Evolutionary conservation across 1,140 invertebrate species (phyloP).

Genomic region (Asobara japonica): DNA sequence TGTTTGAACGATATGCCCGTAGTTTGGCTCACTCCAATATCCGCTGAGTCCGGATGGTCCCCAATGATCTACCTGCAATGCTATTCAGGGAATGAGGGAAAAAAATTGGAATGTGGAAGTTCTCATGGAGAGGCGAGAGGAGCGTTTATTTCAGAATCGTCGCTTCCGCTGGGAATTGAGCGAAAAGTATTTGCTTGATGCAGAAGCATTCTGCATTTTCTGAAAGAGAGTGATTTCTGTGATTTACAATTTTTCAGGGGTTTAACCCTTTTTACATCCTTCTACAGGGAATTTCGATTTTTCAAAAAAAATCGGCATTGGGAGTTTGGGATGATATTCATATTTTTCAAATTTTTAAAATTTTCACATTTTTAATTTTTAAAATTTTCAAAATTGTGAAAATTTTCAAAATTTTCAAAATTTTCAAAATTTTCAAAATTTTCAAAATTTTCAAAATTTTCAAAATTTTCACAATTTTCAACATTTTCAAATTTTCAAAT

Average conservation of each 20-base stretch:
- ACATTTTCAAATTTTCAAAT: too few species aligned
- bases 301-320: too few species aligned
- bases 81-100: background rate
- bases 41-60: conserved; percentile 33
- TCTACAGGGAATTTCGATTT: background rate
- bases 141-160: background rate
- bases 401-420: too few species aligned
- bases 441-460: too few species aligned
- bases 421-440: too few species aligned
- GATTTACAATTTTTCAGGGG: too few species aligned
- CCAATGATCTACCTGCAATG: background rate
- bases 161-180: background rate
- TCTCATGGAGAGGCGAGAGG: background rate
- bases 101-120: background rate
- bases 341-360: too few species aligned
- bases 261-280: too few species aligned
- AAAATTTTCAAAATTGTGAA: too few species aligned
- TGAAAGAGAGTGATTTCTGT: background rate
- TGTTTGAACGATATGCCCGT: conserved; percentile 43
- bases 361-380: too few species aligned
- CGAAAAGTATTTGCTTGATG: background rate
- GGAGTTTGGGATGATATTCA: too few species aligned
- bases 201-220: background rate
- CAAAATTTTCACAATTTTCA: too few species aligned
- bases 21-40: conserved; percentile 47